Base-by-base conservation (phyloP, 2,797 vertebrate species). In the Siniperca undulata region DNA sequence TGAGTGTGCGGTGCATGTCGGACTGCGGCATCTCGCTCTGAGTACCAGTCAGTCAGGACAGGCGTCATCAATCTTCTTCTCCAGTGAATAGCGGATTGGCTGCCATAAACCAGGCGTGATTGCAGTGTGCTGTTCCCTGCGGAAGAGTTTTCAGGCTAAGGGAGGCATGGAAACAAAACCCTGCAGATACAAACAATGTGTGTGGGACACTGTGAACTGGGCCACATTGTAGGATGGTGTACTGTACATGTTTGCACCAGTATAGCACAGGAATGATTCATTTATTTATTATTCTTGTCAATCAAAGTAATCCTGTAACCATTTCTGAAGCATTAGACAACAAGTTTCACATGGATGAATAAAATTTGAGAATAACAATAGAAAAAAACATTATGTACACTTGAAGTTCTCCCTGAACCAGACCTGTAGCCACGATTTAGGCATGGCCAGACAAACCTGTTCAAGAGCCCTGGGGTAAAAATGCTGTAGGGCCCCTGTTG, bases 31-130 rank as follows among this genome's bases (percentile, higher is more conserved):
- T 65, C 60, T 61, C 38, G 42, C 84, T 42, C 87, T 19, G 78
- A 66, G 66, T 50, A 66, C 65, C 86, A 79, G 81, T 86, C 89
- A 77, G 74, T 81, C 81, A 48, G 84, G 85, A 88, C 86, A 88
- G 88, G 81, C 75, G 7, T 86, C 92, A 84, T 94, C 91, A 91
- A 90, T 94, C 91, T 86, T 74, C 61, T 64, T 80, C 66, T 34
- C 11, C 42, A 30, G 36, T 92, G 90, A 91, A 91, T 78, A 86
- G 88, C 75, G 82, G 88, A 93, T 83, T 72, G 91, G 90, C 88
- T 80, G 89, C 88, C 88, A 87, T 93, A 91, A 93, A 94, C 38
- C 66, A 40, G 40, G 60, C 64, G 73, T 90, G 88, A 88, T 91
- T 93, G 86, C 87, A 52, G 68, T 50, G 85, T 65, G 79, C 85